A percentile compares a stretch with the other conserved stretches of the same genome.
Conservation (phyloP, 1,140 invertebrate genomes). For the Drosophila takahashii region DNA sequence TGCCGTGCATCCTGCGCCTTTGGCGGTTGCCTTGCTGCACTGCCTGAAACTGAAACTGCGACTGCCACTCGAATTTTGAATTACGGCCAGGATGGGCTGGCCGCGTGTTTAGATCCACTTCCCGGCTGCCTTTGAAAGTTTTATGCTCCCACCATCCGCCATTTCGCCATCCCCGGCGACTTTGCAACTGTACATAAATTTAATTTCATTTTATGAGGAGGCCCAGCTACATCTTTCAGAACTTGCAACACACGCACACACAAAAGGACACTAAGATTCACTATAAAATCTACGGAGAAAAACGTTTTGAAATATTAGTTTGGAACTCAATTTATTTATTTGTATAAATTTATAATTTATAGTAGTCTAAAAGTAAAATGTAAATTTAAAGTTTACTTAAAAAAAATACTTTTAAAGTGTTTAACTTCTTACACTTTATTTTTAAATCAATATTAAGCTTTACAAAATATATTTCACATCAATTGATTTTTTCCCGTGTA, state of each 20-base stretch:
- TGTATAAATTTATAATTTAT: too few relatives aligned
- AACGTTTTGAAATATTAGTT: not conserved
- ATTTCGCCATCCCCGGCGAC: constrained; percentile 23
- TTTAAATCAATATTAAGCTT: too few relatives aligned
- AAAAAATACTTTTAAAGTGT: too few relatives aligned
- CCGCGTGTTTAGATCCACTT: constrained; percentile 73
- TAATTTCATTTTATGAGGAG: constrained; percentile 79
- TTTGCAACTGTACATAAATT: constrained; percentile 82
- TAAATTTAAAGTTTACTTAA: too few relatives aligned
- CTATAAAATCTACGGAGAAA: constrained; percentile 16
- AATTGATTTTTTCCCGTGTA: constrained; percentile 8
- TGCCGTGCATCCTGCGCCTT: constrained; percentile 63
- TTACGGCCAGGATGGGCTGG: constrained; percentile 60
- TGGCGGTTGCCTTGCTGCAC: constrained; percentile 56
- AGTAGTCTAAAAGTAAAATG: too few relatives aligned
- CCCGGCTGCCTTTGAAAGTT: constrained; percentile 73
- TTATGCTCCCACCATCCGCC: constrained; percentile 49
- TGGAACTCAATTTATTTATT: too few relatives aligned
- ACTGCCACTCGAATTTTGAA: constrained; percentile 81
- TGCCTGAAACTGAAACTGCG: constrained; percentile 46
- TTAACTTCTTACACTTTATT: too few relatives aligned
- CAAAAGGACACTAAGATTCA: constrained; percentile 18
- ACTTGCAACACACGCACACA: constrained; percentile 31
- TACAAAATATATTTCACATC: too few relatives aligned
- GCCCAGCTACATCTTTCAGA: constrained; percentile 65